Base-by-base conservation (phyloP, 2,113 vertebrate species). In the Thalassoma bifasciatum region DNA sequence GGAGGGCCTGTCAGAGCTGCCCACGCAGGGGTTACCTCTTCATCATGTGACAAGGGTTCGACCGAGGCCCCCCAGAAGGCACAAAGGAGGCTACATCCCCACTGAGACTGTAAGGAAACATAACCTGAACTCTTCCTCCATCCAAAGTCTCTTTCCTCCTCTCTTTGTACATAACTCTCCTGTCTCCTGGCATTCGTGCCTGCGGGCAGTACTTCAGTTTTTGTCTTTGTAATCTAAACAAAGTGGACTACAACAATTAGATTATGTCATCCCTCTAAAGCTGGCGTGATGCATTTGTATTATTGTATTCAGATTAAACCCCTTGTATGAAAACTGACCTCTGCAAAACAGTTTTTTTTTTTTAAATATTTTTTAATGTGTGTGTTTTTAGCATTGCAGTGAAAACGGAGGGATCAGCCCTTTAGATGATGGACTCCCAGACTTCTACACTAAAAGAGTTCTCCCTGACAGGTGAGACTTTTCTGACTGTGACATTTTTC, bases 391-490 rank as follows among this genome's bases (percentile, higher is more conserved):
- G 91, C 83, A 89, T 52, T 93, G 93, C 63, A 94, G 93, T 79
- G 95, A 95, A 89, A 96, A 96, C 2, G 95, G 95, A 70, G 92
- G 88, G 54, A 92, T 93, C 74, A 92, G 94, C 52, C 90, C 92
- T 19, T 86, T 96, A 22, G 96, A 96, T 51, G 95, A 96, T 61
- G 96, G 96, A 52, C 90, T 96, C 16, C 95, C 96, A 65, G 95
- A 96, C 81, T 96, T 96, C 84, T 96, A 96, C 70, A 94, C 93
- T 59, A 94, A 95, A 70, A 91, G 93, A 82, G 95, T 96, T 36
- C 93, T 96, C 73, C 93, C 93, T 22, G 94, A 96, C 80, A 95
- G 96, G 95, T 91, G 77, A 88, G 65, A 66, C 23, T 51, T 37
- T 47, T 3, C 14, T 64, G 6, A 30, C 30, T 4, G 3, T 30